Evolutionary conservation across 2,113 vertebrate genomes (phyloP), one percentile per base, ranked within the genome.

Genomic region (Phalacrocorax carbo): DNA sequence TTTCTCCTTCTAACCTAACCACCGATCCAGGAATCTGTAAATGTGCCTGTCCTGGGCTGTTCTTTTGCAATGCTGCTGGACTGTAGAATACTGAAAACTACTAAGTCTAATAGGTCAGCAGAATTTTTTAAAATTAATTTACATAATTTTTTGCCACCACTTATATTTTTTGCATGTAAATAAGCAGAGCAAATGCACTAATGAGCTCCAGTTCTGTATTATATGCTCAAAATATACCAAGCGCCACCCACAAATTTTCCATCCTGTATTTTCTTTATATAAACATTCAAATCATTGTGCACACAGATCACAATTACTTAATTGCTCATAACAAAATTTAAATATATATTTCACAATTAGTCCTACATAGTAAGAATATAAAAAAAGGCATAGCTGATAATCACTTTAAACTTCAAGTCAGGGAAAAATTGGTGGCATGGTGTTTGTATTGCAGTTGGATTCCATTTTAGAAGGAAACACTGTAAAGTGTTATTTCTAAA

Each of bases 231-330:
- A 82, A 77, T 49, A 55, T 34, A 87, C 26, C 38, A 75, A 89
- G 15, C 12, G 12, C 8, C 21, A 68, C 44, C 30, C 36, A 70
- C 25, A 76, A 8, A 66, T 82, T 87, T 88, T 84, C 19, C 58
- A 62, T 46, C 25, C 15, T 80, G 7, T 42, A 71, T 91, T 88
- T 92, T 75, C 65, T 72, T 91, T 38, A 62, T 62, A 42, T 57
- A 86, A 91, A 34, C 19, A 77, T 79, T 82, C 25, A 36, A 88
- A 84, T 77, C 72, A 84, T 4, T 4, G 1, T 42, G 22, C 40
- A 29, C 22, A 65, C 13, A 90, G 26, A 80, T 84, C 52, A 94
- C 81, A 91, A 88, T 94, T 94, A 82, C 30, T 85, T 82, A 88
- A 94, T 77, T 91, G 22, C 15, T 84, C 19, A 10, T 75, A 88